Evolutionary conservation across 1,140 invertebrate species (phyloP), one percentile per base, ranked within the genome.

Genomic region (Notospermus geniculatus): DNA sequence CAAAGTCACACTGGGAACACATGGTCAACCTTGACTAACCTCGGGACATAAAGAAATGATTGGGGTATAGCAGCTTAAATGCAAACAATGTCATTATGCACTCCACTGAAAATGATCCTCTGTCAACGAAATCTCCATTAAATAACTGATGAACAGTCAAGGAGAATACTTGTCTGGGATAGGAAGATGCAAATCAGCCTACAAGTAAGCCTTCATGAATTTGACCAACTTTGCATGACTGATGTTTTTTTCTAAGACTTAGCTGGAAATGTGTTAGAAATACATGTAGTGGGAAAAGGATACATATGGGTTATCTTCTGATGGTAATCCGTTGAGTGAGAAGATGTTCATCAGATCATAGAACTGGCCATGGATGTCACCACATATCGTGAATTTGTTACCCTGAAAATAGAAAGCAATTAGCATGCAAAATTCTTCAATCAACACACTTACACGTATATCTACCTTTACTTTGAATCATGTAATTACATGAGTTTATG

Each of bases 361-460:
- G 84, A 89, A 99, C 82, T 99, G 97, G 25, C 97, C 97, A 82
- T 99, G 97, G 71, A 99, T 95, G 82, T 99, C 97, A n/a, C 97
- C 97, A 83, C 97, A 99, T 56, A 99, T 90, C 30, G 97, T 99
- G 80, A 99, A 99, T 84, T 98, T 98, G 54, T 88, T 85, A 46
- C 91, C 86, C 77, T 82, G 71, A 55, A 72, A 71, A 39, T 55
- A 66, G 57, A 63, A 54, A 45, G 60, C 55, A 30, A 43, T 43
- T 11, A 11, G 19, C 19, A 43, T 11, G 19, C 39, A 43, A 43
- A 43, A 43, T n/a, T n/a, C n/a, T n/a, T n/a, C n/a, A n/a, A n/a
- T n/a, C 15, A 59, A 9, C 54, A n/a, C 19, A 56, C 2, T 56
- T 29, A 25, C 22, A 56, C 13, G 50, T 13, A 13, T 15, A 53